Conservation (phyloP, 2,797 vertebrate genomes). For the Cynopterus sphinx region DNA sequence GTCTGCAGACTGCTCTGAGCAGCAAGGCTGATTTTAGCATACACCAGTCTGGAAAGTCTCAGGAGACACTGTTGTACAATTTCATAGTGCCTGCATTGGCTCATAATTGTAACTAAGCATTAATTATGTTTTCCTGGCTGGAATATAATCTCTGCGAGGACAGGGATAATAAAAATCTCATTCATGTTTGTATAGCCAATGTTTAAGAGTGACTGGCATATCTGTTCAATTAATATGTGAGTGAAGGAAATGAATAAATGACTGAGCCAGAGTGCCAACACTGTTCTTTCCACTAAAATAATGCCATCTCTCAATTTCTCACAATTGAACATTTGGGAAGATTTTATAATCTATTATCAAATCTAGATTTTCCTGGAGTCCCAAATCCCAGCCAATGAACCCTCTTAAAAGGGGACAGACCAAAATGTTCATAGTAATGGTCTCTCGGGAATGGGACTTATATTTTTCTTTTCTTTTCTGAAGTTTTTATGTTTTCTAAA, state of each 20-base stretch:
- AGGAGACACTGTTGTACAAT: background rate
- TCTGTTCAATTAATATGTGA: background rate
- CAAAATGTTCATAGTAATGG: background rate
- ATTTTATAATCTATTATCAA: background rate
- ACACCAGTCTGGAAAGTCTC: background rate
- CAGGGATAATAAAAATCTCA: background rate
- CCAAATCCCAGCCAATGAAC: background rate
- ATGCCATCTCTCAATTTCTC: background rate
- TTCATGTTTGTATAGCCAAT: background rate
- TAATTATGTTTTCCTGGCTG: background rate
- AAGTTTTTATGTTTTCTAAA: background rate
- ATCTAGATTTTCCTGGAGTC: background rate
- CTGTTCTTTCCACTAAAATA: background rate
- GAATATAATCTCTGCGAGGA: background rate
- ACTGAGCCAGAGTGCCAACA: background rate
- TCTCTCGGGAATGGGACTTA: background rate
- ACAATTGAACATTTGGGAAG: background rate
- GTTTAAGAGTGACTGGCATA: background rate
- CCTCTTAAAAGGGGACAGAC: background rate
- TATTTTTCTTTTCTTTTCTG: background rate
- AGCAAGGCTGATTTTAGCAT: background rate
- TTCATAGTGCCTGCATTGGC: background rate
- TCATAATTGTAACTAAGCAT: background rate
- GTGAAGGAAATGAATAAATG: background rate
- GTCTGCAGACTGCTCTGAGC: background rate